phyloP scores from a whole-genome alignment of 2,797 vertebrate species.

The Trichosurus vulpecula region DNA sequence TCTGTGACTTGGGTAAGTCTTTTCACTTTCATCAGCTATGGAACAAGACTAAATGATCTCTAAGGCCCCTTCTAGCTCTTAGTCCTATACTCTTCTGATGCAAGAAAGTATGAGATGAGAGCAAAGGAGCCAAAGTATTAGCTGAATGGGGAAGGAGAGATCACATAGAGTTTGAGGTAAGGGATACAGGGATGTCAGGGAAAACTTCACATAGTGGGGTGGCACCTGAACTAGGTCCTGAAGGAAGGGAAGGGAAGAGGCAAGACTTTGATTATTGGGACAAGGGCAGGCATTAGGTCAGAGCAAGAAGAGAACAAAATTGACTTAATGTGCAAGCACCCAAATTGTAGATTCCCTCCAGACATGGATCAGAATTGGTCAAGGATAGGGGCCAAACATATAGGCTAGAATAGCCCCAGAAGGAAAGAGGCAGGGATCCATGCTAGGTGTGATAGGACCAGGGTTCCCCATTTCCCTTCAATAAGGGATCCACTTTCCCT shows the following conservation, averaged over 20 bases:
- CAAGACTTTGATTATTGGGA: not conserved
- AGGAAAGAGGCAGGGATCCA: not conserved
- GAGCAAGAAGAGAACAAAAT: not conserved
- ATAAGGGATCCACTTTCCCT: not conserved
- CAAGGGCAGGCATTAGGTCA: not conserved
- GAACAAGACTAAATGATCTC: not conserved
- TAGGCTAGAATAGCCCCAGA: not conserved
- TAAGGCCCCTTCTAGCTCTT: not conserved
- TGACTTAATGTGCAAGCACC: not conserved
- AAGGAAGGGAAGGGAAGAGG: not conserved
- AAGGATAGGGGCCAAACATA: not conserved
- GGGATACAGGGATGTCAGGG: not conserved
- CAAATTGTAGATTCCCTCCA: not conserved
- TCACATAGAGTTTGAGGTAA: not conserved
- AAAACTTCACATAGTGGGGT: not conserved
- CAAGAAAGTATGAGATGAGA: not conserved
- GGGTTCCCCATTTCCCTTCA: not conserved
- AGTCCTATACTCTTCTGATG: not conserved
- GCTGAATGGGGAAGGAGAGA: not conserved
- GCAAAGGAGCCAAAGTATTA: not conserved
- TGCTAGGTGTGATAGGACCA: not conserved
- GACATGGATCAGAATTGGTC: not conserved
- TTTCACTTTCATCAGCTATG: not conserved
- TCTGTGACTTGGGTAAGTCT: not conserved
- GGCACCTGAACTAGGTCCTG: not conserved